Base-by-base conservation (phyloP, 2,888 invertebrate species). In the Oegoconia quadripuncta region DNA sequence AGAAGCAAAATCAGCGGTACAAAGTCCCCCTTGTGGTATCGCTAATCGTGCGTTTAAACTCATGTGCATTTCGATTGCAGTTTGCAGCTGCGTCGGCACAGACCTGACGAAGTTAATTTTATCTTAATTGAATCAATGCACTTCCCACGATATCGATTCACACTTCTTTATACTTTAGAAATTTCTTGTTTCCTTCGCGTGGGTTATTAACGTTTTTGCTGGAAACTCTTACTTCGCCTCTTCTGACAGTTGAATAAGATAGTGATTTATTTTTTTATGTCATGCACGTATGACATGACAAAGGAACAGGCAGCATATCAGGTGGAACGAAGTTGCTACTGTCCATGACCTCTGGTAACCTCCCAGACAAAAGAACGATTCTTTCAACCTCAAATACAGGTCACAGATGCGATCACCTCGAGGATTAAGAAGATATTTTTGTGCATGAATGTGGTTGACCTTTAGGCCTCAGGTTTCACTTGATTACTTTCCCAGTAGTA, bases 81-180 rank as follows among this genome's bases (percentile, higher is more conserved):
- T 65, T 44, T 31, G 40, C 41, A 37, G 48, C 44, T 52, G 46
- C 54, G 52, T 55, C 50, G 44, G 44, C 48, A 59, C 61, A 55
- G 51, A 48, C 41, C 52, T 39, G 31, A 42, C 52, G 39, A 33
- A 70, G 64, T 57, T 76, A 76, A 79, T 76, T 70, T 55, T 66
- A 55, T 52, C 61, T 59, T 70, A 72, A 77, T 74, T 64, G 59
- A 76, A 67, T 69, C 68, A 64, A 64, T 67, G 62, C 66, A 63
- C 45, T 48, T 35, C 48, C 48, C 65, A 62, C 56, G 59, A 55
- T 26, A 34, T 36, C 20, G 17, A 18, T 18, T 37, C 28, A 8
- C 31, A 31, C 25, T 16, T 40, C 12, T 18, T 33, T 15, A 14
- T 32, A 16, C 49, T 48, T 52, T 60, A 57, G 55, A 62, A 57